Conservation (phyloP, 2,888 invertebrate species). For the Piscicola geometra region DNA sequence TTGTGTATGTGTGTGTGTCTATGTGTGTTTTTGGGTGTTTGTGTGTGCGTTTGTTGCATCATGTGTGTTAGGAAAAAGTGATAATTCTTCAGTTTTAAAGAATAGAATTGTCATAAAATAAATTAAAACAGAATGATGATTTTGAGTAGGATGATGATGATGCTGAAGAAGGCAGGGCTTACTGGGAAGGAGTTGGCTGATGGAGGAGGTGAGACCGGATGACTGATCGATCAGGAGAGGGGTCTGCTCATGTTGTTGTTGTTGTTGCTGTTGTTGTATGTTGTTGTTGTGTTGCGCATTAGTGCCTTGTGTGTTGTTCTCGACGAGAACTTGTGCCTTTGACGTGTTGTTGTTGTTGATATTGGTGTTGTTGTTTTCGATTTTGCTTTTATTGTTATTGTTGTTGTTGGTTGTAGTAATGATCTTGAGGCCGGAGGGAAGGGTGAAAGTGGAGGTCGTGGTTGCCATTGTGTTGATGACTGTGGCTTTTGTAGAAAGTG, state of each 20-base stretch:
- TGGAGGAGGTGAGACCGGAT: not conserved
- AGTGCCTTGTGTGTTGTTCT: constrained; percentile 29
- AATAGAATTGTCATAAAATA: no score
- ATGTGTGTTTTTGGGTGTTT: no score
- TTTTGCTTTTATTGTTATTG: constrained; percentile 2
- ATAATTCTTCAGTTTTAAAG: no score
- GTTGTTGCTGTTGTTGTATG: not conserved
- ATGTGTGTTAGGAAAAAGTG: no score
- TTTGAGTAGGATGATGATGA: no score
- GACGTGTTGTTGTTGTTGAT: constrained; percentile 7
- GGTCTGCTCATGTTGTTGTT: not conserved
- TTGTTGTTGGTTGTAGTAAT: not conserved
- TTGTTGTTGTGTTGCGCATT: constrained; percentile 10
- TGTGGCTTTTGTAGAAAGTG: not conserved
- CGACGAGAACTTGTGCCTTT: constrained; percentile 24
- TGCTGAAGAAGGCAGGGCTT: not conserved
- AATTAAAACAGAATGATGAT: no score
- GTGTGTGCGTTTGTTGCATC: no score
- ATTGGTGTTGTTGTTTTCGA: not conserved
- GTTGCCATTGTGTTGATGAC: not conserved
- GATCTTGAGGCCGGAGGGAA: not conserved
- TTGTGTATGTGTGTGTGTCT: no score
- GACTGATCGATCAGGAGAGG: not conserved
- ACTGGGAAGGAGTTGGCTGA: constrained; percentile 15
- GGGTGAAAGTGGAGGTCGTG: not conserved